Base-by-base conservation (phyloP, 2,797 vertebrate species). In the Chaetophractus vellerosus region DNA sequence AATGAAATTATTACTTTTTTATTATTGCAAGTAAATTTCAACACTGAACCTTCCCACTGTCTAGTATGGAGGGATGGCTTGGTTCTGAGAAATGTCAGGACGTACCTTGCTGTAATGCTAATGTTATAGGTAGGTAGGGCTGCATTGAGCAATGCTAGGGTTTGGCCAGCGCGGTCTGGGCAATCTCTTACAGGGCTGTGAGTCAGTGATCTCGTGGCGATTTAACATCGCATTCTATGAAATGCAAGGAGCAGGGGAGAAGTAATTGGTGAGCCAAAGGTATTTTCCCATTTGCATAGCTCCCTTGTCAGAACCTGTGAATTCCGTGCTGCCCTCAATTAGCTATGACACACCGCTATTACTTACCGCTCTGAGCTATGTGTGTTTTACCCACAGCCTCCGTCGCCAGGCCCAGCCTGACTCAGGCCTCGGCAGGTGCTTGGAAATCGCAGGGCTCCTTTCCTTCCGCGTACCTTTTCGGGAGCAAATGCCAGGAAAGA, bases 241-340 rank as follows among this genome's bases (percentile, higher is more conserved):
- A 93, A 93, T 28, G 28, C 69, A 79, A 78, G 75, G 61, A 79
- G 41, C 81, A 80, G 6, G 28, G 48, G 31, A 80, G 64, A 57
- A 87, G n/a, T 71, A 82, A 45, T 19, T 75, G 57, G 82, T 61
- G 24, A 92, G 90, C 63, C 12, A 61, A 87, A 88, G 82, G 75
- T 94, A 55, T 96, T 96, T 96, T 96, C 83, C 93, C 79, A 23
- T 87, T 38, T 55, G 52, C n/a, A 61, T 57, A 41, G n/a, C 21
- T 97, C 12, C 3, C 16, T 76, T 96, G 93, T 76, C 68, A 81
- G 64, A 82, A 96, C 80, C 90, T 97, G 78, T 31, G 52, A 52
- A 16, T 87, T 92, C 75, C 78, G 64, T 66, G 36, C 41, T 78
- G 64, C 48, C 93, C 78, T 88, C 50, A 28, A 61, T 78, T 94